Percentiles rank a stretch among this genome's conserved stretches.
These are phyloP conservation scores for Rhagoletis zephyria DNA, from an alignment of 1,140 invertebrate species.

Conservation along the genomic window DNA sequence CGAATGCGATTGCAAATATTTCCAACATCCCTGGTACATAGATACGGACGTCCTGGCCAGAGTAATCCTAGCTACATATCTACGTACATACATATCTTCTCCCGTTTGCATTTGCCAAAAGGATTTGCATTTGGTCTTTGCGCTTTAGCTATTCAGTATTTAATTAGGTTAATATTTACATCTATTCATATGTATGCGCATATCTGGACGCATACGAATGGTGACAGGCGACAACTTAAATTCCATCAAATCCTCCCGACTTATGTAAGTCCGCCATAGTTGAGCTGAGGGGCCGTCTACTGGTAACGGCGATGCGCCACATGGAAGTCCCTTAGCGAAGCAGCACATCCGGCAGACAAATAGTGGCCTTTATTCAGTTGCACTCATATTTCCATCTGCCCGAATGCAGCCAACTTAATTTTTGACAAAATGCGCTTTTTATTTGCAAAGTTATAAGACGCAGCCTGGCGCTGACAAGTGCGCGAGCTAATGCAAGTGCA, in stretches of 20 bases:
- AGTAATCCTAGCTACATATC: no score
- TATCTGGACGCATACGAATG: not conserved
- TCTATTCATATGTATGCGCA: not conserved
- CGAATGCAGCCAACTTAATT: conserved; percentile 27
- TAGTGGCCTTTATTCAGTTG: conserved; percentile 5
- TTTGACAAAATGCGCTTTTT: conserved; percentile 13
- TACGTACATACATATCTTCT: no score
- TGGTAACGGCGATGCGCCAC: not conserved
- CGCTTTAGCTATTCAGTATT: not conserved
- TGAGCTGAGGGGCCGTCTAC: not conserved
- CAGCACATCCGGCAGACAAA: conserved; percentile 28
- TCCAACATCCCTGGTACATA: no score
- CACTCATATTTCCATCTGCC: conserved; percentile 16
- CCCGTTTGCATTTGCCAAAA: no score
- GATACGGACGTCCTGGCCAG: no score
- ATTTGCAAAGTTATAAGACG: conserved; percentile 3
- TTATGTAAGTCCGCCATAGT: not conserved
- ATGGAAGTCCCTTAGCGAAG: conserved; percentile 15
- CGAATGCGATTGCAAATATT: no score
- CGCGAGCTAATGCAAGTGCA: not conserved
- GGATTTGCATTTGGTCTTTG: not conserved
- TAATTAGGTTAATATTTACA: not conserved
- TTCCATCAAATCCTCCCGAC: not conserved
- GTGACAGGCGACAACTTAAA: not conserved
- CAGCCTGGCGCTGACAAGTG: not conserved